Evolutionary conservation across 2,888 invertebrate species (phyloP), one percentile per base, ranked within the genome.

Genomic region (Habrosyne pyritoides): DNA sequence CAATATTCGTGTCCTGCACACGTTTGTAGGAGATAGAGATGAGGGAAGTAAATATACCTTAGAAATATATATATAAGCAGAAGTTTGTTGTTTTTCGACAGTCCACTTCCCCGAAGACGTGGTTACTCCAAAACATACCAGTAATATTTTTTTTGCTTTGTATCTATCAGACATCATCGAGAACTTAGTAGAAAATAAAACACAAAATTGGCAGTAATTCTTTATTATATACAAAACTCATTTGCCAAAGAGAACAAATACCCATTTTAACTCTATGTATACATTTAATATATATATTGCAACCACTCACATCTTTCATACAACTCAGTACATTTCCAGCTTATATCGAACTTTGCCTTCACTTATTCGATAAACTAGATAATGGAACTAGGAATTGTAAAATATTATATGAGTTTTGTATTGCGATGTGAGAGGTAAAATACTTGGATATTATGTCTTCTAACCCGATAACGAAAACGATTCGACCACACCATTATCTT

Each of bases 161-260:
- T n/a, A n/a, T n/a, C n/a, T n/a, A n/a, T n/a, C n/a, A n/a, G n/a
- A n/a, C n/a, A n/a, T n/a, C n/a, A n/a, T n/a, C n/a, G n/a, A n/a
- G n/a, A n/a, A n/a, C n/a, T n/a, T n/a, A n/a, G n/a, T n/a, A n/a
- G n/a, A n/a, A n/a, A n/a, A n/a, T 73, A 59, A 85, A 84, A 81
- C 64, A 60, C 57, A 49, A n/a, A 22, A 63, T 36, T 78, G 81
- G 79, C 83, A 83, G 80, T 83, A 84, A 75, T 79, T 83, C 75
- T 85, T 77, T 81, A 81, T 83, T 85, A 72, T 80, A 77, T 79
- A 81, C 73, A 63, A 84, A 87, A 85, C 79, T 78, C 80, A 76
- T 73, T 81, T 70, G 72, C 79, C 78, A 81, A 78, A 79, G 77
- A 81, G 83, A 83, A 81, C 80, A 77, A 81, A 80, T 75, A 74